Conservation (phyloP, 2,113 vertebrate species). For the Perognathus longimembris region DNA sequence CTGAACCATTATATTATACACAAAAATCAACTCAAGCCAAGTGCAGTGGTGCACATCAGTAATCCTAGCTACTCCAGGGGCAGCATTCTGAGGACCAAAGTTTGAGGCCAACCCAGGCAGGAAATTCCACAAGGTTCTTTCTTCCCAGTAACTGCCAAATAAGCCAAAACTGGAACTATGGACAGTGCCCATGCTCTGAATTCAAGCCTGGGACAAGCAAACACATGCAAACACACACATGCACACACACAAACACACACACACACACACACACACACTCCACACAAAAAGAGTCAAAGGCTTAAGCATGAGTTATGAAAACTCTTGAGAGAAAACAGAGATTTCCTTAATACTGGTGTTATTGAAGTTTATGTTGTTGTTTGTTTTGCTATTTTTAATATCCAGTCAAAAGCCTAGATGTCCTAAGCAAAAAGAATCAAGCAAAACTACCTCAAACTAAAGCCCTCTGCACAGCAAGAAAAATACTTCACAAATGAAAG, state of each 20-base stretch:
- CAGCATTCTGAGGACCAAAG: too few species aligned
- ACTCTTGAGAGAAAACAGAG: neutral
- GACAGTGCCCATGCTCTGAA: too few species aligned
- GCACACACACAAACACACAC: too few species aligned
- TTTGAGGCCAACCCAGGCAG: too few species aligned
- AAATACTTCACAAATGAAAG: neutral
- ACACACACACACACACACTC: too few species aligned
- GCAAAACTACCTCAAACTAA: neutral
- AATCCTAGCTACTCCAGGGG: too few species aligned
- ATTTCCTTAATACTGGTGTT: neutral
- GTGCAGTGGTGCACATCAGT: too few species aligned
- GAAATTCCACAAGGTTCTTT: too few species aligned
- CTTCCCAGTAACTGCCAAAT: too few species aligned
- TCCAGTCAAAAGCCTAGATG: neutral
- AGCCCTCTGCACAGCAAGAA: neutral
- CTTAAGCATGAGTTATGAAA: neutral
- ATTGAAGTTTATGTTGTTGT: neutral
- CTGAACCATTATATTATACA: neutral
- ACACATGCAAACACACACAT: too few species aligned
- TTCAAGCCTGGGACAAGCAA: too few species aligned
- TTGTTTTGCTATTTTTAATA: neutral
- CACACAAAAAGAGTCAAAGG: neutral
- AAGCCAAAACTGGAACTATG: too few species aligned
- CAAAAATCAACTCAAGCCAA: neutral
- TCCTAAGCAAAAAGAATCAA: neutral